These are phyloP conservation scores for Trimorus sp. DNA, from an alignment of 2,888 invertebrate genomes.

Conservation along the genomic window DNA sequence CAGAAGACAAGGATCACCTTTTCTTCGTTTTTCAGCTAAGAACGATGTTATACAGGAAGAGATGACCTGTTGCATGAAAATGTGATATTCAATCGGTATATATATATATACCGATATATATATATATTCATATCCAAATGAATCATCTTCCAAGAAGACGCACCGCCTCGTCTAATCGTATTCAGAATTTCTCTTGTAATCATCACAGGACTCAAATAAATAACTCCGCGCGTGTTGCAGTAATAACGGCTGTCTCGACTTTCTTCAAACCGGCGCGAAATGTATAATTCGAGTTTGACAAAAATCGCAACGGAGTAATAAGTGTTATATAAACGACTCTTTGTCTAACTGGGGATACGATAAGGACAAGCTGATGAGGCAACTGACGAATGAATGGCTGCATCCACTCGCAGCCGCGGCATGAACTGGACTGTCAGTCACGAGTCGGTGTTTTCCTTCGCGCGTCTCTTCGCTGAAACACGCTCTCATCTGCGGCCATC, in stretches of 20 bases:
- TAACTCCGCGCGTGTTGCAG: neutral
- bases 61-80: too few species aligned
- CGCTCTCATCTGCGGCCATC: conserved; percentile 63
- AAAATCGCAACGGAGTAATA: conserved; percentile 46
- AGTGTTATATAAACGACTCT: conserved; percentile 65
- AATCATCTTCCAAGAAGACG: too few species aligned
- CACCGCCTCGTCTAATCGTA: too few species aligned
- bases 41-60: too few species aligned
- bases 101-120: too few species aligned
- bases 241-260: conserved; percentile 20
- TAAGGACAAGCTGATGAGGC: conserved; percentile 62
- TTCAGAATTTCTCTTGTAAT: too few species aligned
- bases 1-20: too few species aligned
- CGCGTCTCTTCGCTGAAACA: conserved; percentile 56
- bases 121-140: too few species aligned
- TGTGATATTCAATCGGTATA: too few species aligned
- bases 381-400: conserved; percentile 57
- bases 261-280: conserved; percentile 54
- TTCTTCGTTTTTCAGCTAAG: too few species aligned
- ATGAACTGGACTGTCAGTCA: conserved; percentile 67
- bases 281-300: conserved; percentile 58
- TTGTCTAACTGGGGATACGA: conserved; percentile 52
- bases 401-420: conserved; percentile 41
- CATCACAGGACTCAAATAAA: neutral
- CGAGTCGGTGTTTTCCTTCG: conserved; percentile 59